These are phyloP conservation scores for Mythimna impura DNA, from an alignment of 2,888 invertebrate genomes.

Conservation along the genomic window DNA sequence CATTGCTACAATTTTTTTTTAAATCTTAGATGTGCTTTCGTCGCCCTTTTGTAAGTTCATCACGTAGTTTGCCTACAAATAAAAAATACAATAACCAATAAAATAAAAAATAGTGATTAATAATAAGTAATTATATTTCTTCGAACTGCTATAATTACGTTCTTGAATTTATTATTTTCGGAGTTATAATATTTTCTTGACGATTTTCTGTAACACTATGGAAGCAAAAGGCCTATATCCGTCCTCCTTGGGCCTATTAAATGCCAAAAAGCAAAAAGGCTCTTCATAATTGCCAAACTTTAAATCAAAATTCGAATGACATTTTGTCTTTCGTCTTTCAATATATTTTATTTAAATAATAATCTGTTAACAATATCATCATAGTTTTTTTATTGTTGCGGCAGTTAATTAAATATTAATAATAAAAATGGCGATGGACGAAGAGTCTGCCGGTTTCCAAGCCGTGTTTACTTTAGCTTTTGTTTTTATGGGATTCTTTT, in stretches of 20 bases:
- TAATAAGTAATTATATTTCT: too few species aligned
- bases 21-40: too few species aligned
- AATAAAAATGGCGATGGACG: constrained; percentile 1
- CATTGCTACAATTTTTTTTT: too few species aligned
- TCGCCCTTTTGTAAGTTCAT: too few species aligned
- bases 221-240: neutral
- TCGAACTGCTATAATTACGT: too few species aligned
- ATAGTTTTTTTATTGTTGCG: neutral
- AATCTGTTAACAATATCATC: neutral
- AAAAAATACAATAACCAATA: too few species aligned
- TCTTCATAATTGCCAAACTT: neutral
- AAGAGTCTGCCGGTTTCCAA: neutral
- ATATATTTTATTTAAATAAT: neutral
- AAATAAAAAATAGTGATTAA: too few species aligned
- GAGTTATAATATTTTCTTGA: too few species aligned
- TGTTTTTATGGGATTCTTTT: neutral
- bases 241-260: neutral
- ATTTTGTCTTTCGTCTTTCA: neutral
- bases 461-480: neutral
- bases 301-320: neutral
- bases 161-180: too few species aligned
- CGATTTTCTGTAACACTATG: neutral
- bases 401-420: neutral
- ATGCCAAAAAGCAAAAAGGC: constrained; percentile 17
- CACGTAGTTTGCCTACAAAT: too few species aligned